Evolutionary conservation across 2,888 invertebrate genomes (phyloP).

Genomic region (Deroplatys truncata): DNA sequence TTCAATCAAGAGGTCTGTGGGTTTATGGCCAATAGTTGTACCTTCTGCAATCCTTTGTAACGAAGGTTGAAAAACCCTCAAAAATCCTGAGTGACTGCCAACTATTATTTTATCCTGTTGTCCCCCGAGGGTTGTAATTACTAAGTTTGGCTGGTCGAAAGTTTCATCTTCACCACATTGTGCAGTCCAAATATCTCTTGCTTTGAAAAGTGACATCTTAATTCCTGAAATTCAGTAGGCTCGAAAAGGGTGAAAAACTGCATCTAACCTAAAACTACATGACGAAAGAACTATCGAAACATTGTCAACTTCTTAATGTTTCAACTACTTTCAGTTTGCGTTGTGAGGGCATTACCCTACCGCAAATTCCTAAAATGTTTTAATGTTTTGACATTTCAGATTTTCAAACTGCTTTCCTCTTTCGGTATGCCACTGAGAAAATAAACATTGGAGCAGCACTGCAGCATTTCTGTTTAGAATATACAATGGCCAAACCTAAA

Average conservation of each 20-base stretch:
- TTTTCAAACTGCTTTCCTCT: not conserved
- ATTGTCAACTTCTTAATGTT: not conserved
- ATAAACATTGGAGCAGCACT: not conserved
- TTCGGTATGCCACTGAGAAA: not conserved
- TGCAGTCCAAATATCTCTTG: conserved; percentile 84
- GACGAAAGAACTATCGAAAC: not conserved
- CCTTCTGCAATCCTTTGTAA: conserved; percentile 41
- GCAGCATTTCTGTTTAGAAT: not conserved
- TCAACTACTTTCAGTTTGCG: not conserved
- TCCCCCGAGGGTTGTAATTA: conserved; percentile 48
- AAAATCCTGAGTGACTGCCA: conserved; percentile 73
- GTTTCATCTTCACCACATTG: conserved; percentile 61
- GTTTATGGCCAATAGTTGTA: conserved; percentile 43
- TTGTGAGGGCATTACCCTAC: not conserved
- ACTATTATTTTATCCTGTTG: conserved; percentile 63
- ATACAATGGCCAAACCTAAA: not conserved
- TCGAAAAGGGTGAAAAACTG: not conserved
- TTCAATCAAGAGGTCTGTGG: conserved; percentile 73
- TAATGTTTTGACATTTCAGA: not conserved
- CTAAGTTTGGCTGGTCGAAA: conserved; percentile 53
- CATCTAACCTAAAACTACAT: not conserved
- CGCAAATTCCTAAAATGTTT: not conserved
- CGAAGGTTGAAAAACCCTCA: conserved; percentile 68
- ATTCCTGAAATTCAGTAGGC: not conserved
- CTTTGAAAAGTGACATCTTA: conserved; percentile 88